Evolutionary conservation across 2,888 invertebrate genomes (phyloP).

Genomic region (Hydrotaea diabolus): DNA sequence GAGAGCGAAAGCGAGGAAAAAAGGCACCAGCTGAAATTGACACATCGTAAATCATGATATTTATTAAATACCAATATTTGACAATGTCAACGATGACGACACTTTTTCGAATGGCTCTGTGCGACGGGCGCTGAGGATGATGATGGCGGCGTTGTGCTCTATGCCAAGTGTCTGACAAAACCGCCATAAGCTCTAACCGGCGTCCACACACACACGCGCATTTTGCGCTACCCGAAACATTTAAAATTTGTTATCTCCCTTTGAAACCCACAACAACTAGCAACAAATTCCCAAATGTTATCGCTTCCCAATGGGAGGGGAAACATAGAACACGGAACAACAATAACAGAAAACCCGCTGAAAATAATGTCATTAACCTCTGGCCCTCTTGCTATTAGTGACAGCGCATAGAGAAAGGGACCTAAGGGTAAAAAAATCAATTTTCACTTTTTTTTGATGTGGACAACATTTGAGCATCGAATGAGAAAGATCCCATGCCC

Average conservation of each 20-base stretch:
- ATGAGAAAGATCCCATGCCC: too few species aligned
- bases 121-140: neutral
- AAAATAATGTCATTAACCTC: conserved; percentile 38
- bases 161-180: neutral
- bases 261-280: neutral
- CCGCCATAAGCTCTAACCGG: neutral
- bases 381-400: conserved; percentile 9
- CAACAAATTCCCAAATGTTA: conserved; percentile 11
- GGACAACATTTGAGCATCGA: too few species aligned
- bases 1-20: neutral
- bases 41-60: conserved; percentile 72
- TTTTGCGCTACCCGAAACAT: neutral
- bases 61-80: conserved; percentile 71
- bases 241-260: conserved; percentile 21
- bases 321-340: neutral
- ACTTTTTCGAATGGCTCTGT: neutral
- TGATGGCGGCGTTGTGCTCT: conserved; percentile 12
- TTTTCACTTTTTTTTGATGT: too few species aligned
- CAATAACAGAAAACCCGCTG: neutral
- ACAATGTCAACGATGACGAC: conserved; percentile 19
- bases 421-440: too few species aligned
- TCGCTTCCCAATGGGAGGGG: neutral
- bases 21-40: conserved; percentile 70
- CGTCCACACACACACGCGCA: neutral
- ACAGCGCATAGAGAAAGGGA: too few species aligned